Percentiles rank a stretch among this genome's conserved stretches.
Conservation (phyloP, 2,797 vertebrate species). For the Channallabes apus region DNA sequence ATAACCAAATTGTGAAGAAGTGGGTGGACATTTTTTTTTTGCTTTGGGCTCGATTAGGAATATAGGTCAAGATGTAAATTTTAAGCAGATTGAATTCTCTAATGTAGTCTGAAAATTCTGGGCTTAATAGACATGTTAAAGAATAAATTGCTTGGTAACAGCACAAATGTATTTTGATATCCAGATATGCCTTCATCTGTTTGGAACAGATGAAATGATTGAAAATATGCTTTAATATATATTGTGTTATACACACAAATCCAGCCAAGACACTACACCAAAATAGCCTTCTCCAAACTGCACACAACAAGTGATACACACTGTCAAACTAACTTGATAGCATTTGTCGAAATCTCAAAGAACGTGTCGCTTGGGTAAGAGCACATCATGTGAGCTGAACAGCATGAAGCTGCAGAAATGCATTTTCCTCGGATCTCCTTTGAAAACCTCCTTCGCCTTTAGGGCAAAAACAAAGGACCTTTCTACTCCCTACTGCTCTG, state of each 20-base stretch:
- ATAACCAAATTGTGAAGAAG: too few species aligned
- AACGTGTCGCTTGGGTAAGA: not conserved
- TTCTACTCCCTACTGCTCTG: constrained; percentile 20
- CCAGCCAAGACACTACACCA: not conserved
- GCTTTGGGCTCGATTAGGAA: not conserved
- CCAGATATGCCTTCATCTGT: not conserved
- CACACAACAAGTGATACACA: not conserved
- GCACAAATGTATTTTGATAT: not conserved
- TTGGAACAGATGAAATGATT: not conserved
- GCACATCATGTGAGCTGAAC: constrained; percentile 5
- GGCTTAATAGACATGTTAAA: not conserved
- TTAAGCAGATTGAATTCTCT: not conserved
- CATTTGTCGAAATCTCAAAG: too few species aligned
- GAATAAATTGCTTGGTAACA: not conserved
- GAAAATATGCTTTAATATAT: not conserved
- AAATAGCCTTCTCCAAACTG: not conserved
- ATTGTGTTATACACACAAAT: not conserved
- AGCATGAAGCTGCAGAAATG: not conserved
- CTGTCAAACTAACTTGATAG: too few species aligned
- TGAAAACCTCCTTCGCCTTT: not conserved
- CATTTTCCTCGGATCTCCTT: not conserved
- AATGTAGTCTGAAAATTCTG: not conserved
- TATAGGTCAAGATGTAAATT: not conserved
- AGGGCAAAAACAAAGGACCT: not conserved
- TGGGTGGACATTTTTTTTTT: not conserved